Conservation (phyloP, 2,113 vertebrate species). For the Orthonyx spaldingii region DNA sequence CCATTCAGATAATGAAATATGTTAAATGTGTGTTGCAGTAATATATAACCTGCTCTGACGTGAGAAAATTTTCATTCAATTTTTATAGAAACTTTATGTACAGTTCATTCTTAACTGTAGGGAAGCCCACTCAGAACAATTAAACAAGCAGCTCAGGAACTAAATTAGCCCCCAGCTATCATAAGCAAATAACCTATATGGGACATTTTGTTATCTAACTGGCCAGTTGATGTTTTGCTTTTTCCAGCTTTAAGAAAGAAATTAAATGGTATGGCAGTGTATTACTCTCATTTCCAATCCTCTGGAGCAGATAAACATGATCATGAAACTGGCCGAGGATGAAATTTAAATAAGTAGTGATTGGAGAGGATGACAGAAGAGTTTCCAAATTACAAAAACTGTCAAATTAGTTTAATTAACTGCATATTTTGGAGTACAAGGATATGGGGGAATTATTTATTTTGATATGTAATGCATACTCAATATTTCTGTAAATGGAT, state of each 20-base stretch:
- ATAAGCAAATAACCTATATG: constrained; percentile 74
- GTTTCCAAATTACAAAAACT: constrained; percentile 71
- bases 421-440: constrained; percentile 71
- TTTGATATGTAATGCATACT: constrained; percentile 60
- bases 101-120: constrained; percentile 58
- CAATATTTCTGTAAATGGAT: constrained; percentile 65
- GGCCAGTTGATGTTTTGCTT: constrained; percentile 75
- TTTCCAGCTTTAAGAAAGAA: constrained; percentile 76
- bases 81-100: constrained; percentile 8
- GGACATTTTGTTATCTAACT: constrained; percentile 76
- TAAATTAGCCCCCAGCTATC: constrained; percentile 71
- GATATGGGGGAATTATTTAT: constrained; percentile 66
- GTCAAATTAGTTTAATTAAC: constrained; percentile 81
- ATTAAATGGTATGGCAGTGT: constrained; percentile 73
- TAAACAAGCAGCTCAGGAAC: constrained; percentile 74
- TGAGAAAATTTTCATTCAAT: constrained; percentile 20
- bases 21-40: not conserved
- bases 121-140: constrained; percentile 62
- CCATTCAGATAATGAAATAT: not conserved
- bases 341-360: constrained; percentile 83
- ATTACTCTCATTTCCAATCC: constrained; percentile 78
- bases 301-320: constrained; percentile 82
- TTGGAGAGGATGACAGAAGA: constrained; percentile 74
- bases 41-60: not conserved
- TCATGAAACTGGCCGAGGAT: constrained; percentile 81